Percentiles rank a stretch among this genome's conserved stretches.
phyloP scores from a whole-genome alignment of 2,888 invertebrate species.

The Rhorus exstirpatorius region DNA sequence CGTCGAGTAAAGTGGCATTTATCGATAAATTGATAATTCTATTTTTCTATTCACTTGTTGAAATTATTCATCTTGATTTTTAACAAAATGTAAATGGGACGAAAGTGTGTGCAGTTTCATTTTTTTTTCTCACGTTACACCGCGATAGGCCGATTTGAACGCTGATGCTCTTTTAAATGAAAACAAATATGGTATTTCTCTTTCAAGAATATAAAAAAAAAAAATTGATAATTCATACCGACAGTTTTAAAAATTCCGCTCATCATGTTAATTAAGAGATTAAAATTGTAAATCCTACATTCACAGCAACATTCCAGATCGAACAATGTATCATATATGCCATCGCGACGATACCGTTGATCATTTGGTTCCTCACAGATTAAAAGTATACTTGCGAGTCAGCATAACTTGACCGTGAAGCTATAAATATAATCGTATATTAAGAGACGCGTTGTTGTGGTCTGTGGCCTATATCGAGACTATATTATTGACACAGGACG shows the following conservation, averaged over 20 bases:
- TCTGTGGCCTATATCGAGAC: conserved; percentile 48
- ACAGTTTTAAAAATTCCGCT: too few relatives aligned
- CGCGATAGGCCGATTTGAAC: too few relatives aligned
- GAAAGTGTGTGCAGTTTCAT: too few relatives aligned
- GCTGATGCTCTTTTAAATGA: too few relatives aligned
- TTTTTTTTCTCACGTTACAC: too few relatives aligned
- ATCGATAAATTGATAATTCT: neutral
- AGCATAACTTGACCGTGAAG: conserved; percentile 37
- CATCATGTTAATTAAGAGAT: too few relatives aligned
- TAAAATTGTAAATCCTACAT: too few relatives aligned
- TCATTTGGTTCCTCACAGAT: conserved; percentile 17
- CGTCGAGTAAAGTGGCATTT: neutral
- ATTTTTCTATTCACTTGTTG: neutral
- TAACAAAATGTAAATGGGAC: too few relatives aligned
- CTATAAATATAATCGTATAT: conserved; percentile 4
- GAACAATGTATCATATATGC: neutral
- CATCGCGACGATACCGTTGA: neutral
- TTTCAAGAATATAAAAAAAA: too few relatives aligned
- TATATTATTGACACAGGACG: conserved; percentile 59
- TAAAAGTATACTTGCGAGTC: conserved; percentile 29
- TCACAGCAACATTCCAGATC: neutral
- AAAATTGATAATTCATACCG: too few relatives aligned
- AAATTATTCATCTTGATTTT: too few relatives aligned
- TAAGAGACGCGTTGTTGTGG: neutral
- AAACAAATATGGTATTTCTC: too few relatives aligned